These are phyloP conservation scores for Synergus japonicus DNA, from an alignment of 2,888 invertebrate species.

Conservation along the genomic window DNA sequence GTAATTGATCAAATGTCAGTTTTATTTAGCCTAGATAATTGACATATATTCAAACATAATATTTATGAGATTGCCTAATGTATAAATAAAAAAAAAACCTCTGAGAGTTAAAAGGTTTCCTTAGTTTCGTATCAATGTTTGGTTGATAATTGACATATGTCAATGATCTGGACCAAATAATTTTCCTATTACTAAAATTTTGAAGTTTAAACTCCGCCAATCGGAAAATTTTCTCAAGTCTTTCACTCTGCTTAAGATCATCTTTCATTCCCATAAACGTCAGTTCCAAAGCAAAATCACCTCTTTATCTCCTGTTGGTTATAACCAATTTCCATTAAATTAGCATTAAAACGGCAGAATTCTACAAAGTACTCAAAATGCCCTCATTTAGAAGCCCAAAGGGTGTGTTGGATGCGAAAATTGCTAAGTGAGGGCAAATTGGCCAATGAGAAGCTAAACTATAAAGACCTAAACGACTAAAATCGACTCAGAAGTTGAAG, in stretches of 20 bases:
- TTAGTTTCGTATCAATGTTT: not conserved
- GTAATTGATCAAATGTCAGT: not conserved
- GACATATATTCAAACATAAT: not conserved
- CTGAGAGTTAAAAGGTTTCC: too few relatives aligned
- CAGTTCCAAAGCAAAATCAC: constrained; percentile 19
- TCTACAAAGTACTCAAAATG: constrained; percentile 19
- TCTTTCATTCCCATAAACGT: constrained; percentile 2
- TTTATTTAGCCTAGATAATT: not conserved
- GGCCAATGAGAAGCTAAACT: not conserved
- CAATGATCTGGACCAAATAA: not conserved
- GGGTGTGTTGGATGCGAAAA: constrained; percentile 3
- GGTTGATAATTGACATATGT: not conserved
- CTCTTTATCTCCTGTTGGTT: not conserved
- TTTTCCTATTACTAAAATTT: not conserved
- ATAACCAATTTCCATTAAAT: constrained; percentile 23
- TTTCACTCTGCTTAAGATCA: not conserved
- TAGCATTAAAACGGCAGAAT: constrained; percentile 8
- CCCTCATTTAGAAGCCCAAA: constrained; percentile 5
- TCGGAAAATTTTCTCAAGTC: not conserved
- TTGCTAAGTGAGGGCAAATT: constrained; percentile 26
- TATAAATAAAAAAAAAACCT: not conserved
- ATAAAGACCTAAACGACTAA: constrained; percentile 3
- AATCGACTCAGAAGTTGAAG: not conserved
- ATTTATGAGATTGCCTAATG: not conserved
- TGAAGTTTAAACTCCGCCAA: not conserved